Evolutionary conservation across 2,797 vertebrate species (phyloP).

Genomic region (Molossus molossus): DNA sequence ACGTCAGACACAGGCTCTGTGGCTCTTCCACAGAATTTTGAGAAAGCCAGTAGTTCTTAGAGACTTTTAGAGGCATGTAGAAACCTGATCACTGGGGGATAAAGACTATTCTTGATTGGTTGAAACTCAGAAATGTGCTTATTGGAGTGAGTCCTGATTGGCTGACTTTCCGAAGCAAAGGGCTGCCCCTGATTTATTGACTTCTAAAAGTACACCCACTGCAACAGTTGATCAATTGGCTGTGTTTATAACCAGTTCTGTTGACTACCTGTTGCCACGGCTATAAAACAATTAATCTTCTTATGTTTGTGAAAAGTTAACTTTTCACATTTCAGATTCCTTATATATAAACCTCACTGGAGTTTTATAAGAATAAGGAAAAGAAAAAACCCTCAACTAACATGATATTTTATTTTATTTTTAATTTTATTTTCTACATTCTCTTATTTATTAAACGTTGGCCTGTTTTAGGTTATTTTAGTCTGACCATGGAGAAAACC

Average conservation of each 20-base stretch:
- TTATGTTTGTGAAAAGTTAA: not conserved
- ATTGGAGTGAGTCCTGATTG: constrained; percentile 2
- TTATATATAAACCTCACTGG: constrained; percentile 18
- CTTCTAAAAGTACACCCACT: not conserved
- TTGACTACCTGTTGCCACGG: not conserved
- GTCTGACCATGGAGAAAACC: constrained; percentile 34
- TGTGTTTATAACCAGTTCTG: not conserved
- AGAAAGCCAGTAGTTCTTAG: not conserved
- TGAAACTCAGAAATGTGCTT: constrained; percentile 6
- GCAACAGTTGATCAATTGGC: not conserved
- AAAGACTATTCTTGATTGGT: not conserved
- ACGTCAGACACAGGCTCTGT: not conserved
- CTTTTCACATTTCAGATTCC: not conserved
- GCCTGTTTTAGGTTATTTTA: constrained; percentile 52
- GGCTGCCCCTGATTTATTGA: not conserved
- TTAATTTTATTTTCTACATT: not conserved
- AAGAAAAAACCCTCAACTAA: not conserved
- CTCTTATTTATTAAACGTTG: constrained; percentile 20
- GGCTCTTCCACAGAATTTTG: not conserved
- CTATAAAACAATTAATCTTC: constrained; percentile 35
- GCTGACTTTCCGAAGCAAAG: constrained; percentile 36
- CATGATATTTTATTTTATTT: not conserved
- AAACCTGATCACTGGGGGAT: not conserved
- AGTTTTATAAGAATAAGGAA: not conserved
- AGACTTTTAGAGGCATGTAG: not conserved